Evolutionary conservation across 2,113 vertebrate species (phyloP), one percentile per base, ranked within the genome.

Genomic region (Hippoglossus stenolepis): DNA sequence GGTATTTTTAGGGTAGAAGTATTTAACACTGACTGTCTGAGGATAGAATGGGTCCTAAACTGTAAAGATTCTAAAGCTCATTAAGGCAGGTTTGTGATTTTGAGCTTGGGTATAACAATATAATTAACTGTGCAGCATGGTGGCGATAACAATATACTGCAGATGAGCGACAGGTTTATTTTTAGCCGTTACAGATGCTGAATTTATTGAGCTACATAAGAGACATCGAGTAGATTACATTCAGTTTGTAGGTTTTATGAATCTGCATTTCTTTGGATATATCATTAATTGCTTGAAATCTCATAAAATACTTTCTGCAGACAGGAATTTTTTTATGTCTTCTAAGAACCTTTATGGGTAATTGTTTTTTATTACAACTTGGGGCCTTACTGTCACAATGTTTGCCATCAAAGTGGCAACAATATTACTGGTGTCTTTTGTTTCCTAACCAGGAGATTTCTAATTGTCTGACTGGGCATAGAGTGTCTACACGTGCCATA

Each of bases 201-300:
- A 51, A 61, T 71, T 56, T 7, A 56, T 31, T 0, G 1, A 38
- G 20, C 26, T 38, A 0, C 3, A 28, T 35, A 1, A 11, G 1
- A 7, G 4, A 2, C 60, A 54, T 20, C 24, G 24, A 65, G 7
- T 21, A 10, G 62, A 65, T 7, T 1, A 47, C 20, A 24, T 65
- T 45, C 7, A 31, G 6, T 31, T 31, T 31, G 31, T 28, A 49
- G 23, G 26, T 64, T 31, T 31, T 7, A 31, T 7, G 31, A 31
- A 31, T 31, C 31, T 31, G 31, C 31, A 7, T 31, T 31, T 71
- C 1, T 71, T 59, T 20, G 40, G 21, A 61, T 57, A 18, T 13
- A 38, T 61, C 24, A 72, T 57, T 60, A 56, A 70, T 35, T 43
- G 23, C 18, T 65, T 61, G 20, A 26, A 23, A 67, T 63, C 43